Evolutionary conservation across 2,888 invertebrate species (phyloP).

Genomic region (Salpingus planirostris): DNA sequence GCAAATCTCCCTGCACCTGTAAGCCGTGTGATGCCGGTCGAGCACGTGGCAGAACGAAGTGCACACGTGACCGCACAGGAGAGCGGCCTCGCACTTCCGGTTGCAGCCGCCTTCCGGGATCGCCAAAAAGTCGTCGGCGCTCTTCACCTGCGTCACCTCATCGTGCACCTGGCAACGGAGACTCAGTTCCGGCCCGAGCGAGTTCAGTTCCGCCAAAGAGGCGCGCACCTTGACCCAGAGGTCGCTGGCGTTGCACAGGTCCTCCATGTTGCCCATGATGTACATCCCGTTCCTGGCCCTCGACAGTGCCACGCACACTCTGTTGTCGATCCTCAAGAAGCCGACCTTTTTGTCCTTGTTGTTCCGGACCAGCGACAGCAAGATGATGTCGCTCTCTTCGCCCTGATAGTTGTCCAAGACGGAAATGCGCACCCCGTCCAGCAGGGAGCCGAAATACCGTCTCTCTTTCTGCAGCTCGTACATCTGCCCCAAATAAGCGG

Average conservation of each 20-base stretch:
- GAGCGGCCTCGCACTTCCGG: slow-evolving; percentile 41
- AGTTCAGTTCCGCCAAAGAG: slow-evolving; percentile 43
- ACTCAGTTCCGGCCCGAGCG: slow-evolving; percentile 46
- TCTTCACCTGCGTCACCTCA: slow-evolving; percentile 36
- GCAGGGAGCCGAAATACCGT: slow-evolving; percentile 19
- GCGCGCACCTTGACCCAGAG: slow-evolving; percentile 50
- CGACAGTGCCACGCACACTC: slow-evolving; percentile 71
- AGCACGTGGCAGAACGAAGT: slow-evolving; percentile 50
- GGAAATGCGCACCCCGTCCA: slow-evolving; percentile 50
- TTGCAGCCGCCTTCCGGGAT: slow-evolving; percentile 56
- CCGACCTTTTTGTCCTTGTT: slow-evolving; percentile 60
- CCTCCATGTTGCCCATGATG: slow-evolving; percentile 63
- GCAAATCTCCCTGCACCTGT: slow-evolving; percentile 45
- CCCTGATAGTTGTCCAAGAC: slow-evolving; percentile 77
- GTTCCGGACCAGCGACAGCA: slow-evolving; percentile 71
- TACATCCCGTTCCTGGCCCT: slow-evolving; percentile 63
- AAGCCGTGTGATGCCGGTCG: slow-evolving; percentile 46
- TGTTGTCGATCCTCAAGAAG: slow-evolving; percentile 59
- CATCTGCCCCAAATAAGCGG: slow-evolving; percentile 65
- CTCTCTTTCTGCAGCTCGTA: slow-evolving; percentile 47
- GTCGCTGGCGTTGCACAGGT: slow-evolving; percentile 45
- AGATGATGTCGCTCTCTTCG: slow-evolving; percentile 68
- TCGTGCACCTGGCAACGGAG: slow-evolving; percentile 48
- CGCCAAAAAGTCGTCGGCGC: slow-evolving; percentile 41
- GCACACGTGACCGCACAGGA: slow-evolving; percentile 56